A percentile compares a stretch with the other conserved stretches of the same genome.
phyloP scores from a whole-genome alignment of 2,797 vertebrate genomes.

The Melanotaenia nigrans region DNA sequence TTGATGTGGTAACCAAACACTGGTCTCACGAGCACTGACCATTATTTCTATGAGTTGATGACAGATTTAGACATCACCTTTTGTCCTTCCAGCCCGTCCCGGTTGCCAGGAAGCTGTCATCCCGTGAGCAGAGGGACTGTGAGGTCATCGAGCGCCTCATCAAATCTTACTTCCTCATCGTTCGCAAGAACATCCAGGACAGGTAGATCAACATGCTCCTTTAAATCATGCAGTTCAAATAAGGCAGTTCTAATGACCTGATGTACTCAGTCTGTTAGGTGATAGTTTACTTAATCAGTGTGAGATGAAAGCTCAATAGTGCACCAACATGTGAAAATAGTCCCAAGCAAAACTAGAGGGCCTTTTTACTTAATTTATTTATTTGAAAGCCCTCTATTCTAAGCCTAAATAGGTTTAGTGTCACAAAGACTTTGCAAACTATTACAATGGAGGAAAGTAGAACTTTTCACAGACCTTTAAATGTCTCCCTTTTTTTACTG shows the following conservation, averaged over 20 bases:
- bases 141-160: conserved; percentile 99
- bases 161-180: conserved; percentile 98
- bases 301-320: too few species aligned
- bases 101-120: conserved; percentile 95
- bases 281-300: too few species aligned
- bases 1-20: conserved; percentile 89
- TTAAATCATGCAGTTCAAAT: background rate
- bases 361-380: too few species aligned
- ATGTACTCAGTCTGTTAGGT: too few species aligned
- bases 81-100: conserved; percentile 88
- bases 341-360: too few species aligned
- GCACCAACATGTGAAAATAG: too few species aligned
- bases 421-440: too few species aligned
- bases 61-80: background rate
- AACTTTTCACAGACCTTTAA: background rate
- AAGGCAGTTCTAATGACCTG: too few species aligned
- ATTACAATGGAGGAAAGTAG: background rate
- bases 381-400: too few species aligned
- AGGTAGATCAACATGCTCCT: conserved; percentile 80
- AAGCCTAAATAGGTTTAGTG: too few species aligned
- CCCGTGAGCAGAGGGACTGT: conserved; percentile 96
- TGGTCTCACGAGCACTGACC: background rate
- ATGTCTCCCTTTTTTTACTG: background rate
- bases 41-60: background rate
- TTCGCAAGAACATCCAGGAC: conserved; percentile 99